These are phyloP conservation scores for Junonia oenone DNA, from an alignment of 2,888 invertebrate species.

Conservation along the genomic window DNA sequence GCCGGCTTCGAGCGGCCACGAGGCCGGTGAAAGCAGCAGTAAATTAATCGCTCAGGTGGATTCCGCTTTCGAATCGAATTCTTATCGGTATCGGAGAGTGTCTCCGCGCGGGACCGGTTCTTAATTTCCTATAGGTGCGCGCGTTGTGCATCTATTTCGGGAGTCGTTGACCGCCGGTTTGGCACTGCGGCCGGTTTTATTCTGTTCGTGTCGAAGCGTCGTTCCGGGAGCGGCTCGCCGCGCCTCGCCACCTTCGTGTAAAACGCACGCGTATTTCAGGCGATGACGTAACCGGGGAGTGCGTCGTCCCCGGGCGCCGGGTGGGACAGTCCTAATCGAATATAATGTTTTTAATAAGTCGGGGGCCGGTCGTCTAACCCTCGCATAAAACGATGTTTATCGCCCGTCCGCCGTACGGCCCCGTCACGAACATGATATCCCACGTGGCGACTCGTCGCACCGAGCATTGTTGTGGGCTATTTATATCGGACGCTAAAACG, in stretches of 20 bases:
- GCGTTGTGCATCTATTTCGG: slow-evolving; percentile 73
- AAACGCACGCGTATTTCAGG: slow-evolving; percentile 53
- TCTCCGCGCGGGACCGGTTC: slow-evolving; percentile 66
- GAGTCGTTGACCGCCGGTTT: slow-evolving; percentile 75
- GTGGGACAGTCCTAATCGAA: slow-evolving; percentile 49
- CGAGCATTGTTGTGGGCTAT: slow-evolving; percentile 32
- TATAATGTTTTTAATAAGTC: slow-evolving; percentile 57
- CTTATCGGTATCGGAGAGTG: slow-evolving; percentile 59
- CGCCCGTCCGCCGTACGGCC: slow-evolving; percentile 45
- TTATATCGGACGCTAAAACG: slow-evolving; percentile 29
- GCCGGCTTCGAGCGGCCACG: slow-evolving; percentile 31
- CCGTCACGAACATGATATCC: slow-evolving; percentile 31
- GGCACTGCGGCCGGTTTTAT: slow-evolving; percentile 57
- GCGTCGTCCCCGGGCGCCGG: slow-evolving; percentile 45
- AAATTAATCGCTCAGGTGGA: slow-evolving; percentile 67
- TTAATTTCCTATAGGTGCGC: slow-evolving; percentile 63
- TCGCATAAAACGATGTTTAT: slow-evolving; percentile 44
- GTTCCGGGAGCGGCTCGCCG: slow-evolving; percentile 39
- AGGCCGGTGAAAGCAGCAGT: slow-evolving; percentile 61
- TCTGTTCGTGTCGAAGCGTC: slow-evolving; percentile 43
- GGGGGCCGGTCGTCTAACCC: slow-evolving; percentile 41
- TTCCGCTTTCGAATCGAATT: slow-evolving; percentile 73
- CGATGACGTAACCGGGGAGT: slow-evolving; percentile 52
- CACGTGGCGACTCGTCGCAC: slow-evolving; percentile 28
- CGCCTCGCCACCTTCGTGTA: slow-evolving; percentile 37